Evolutionary conservation across 1,140 invertebrate genomes (phyloP), one percentile per base, ranked within the genome.

Genomic region (Drosophila jambulina): DNA sequence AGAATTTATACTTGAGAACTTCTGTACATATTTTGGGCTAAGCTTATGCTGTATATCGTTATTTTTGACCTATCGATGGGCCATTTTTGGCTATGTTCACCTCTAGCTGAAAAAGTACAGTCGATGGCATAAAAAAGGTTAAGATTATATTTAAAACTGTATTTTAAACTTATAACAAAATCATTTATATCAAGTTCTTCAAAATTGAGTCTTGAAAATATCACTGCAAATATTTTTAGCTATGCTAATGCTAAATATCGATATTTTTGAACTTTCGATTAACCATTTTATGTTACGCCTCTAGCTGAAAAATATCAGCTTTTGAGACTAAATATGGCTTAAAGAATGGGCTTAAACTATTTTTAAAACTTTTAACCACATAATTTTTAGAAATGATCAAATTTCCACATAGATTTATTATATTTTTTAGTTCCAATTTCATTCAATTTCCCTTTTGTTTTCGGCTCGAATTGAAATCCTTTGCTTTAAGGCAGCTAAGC

Each of bases 401-500:
- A 25, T 27, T 49, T 49, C 25, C 46, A 1, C 17, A 27, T 49
- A n/a, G 46, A 49, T 17, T n/a, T n/a, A n/a, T 2, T 4, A 27
- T 48, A n/a, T 21, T 2, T 21, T 34, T 9, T 9, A 21, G 19
- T 53, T 36, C 2, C 0, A 23, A 17, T 3, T 17, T 13, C 34
- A 4, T 36, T 4, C 4, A 36, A 13, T 13, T 32, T 19, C 7
- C 19, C 21, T 17, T 21, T 34, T 34, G 0, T 9, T 54, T 36
- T 0, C 13, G 29, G 1, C 2, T 54, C 36, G 21, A 36, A 54
- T 56, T 56, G 21, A 38, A 38, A 38, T n/a, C 21, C 53, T n/a
- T 56, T n/a, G 32, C 53, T 25, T 38, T 38, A 12, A 36, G 53
- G 0, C 15, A 23, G 62, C 67, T 68, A 53, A 72, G 76, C 64